Evolutionary conservation across 1,140 invertebrate species (phyloP).

Genomic region (Bombus terrestris): DNA sequence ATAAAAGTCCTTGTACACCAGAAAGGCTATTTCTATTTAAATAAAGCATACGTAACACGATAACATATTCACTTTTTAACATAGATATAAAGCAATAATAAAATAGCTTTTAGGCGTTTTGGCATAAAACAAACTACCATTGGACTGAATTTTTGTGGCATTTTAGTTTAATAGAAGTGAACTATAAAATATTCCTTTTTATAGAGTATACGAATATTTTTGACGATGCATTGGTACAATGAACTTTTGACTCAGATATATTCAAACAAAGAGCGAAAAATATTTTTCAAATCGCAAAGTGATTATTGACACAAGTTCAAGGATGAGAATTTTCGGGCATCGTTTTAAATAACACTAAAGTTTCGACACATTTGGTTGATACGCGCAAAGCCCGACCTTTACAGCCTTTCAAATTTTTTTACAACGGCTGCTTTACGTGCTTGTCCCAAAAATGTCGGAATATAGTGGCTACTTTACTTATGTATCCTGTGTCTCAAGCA

Average conservation of each 20-base stretch:
- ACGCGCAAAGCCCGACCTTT: conserved; percentile 36
- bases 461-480: conserved; percentile 25
- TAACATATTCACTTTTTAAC: too few relatives aligned
- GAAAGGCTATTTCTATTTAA: too few relatives aligned
- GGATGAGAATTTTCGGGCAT: neutral
- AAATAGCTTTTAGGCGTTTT: too few relatives aligned
- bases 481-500: conserved; percentile 50
- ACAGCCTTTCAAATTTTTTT: conserved; percentile 56
- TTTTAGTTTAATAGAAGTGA: too few relatives aligned
- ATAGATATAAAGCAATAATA: too few relatives aligned
- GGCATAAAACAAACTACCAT: too few relatives aligned
- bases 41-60: too few relatives aligned
- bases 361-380: neutral
- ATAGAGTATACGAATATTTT: too few relatives aligned
- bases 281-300: neutral
- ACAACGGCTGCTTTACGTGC: conserved; percentile 50
- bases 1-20: too few relatives aligned
- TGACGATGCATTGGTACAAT: neutral
- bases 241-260: neutral
- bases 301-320: neutral
- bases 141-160: too few relatives aligned
- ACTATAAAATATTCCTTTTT: too few relatives aligned
- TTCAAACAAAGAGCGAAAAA: neutral
- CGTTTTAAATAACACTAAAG: conserved; percentile 49
- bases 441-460: conserved; percentile 49